phyloP scores from a whole-genome alignment of 1,140 invertebrate species.

The Archegozetes longisetosus region DNA sequence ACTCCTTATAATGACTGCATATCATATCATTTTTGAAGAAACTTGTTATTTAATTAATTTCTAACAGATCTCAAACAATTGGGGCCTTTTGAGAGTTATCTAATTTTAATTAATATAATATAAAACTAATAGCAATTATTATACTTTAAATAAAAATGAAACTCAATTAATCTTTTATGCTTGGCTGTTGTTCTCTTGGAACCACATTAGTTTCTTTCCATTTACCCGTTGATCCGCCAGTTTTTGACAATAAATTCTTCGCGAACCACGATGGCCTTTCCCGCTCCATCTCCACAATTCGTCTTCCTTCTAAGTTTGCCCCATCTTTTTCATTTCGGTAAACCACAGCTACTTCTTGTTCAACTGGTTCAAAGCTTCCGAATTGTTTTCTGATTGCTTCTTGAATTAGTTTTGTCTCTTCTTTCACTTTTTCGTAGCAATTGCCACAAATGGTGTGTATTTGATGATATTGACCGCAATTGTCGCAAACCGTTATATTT shows the following conservation, averaged over 20 bases:
- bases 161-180: background rate
- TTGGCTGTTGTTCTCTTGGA: background rate
- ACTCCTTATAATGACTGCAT: background rate
- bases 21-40: background rate
- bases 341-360: conserved; percentile 62
- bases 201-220: background rate
- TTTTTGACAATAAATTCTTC: conserved; percentile 58
- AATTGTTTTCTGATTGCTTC: conserved; percentile 41
- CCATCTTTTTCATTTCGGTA: conserved; percentile 54
- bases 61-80: background rate
- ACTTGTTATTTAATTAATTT: background rate
- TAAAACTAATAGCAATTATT: background rate
- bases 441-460: conserved; percentile 54
- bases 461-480: conserved; percentile 66
- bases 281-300: conserved; percentile 54
- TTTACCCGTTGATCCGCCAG: conserved; percentile 20
- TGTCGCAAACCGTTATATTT: conserved; percentile 51
- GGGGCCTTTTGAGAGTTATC: background rate
- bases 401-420: conserved; percentile 58
- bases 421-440: conserved; percentile 60
- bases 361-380: conserved; percentile 38
- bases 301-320: conserved; percentile 35
- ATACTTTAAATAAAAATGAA: background rate
- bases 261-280: conserved; percentile 57
- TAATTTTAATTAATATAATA: background rate